Base-by-base conservation (phyloP, 2,888 invertebrate genomes). In the Drosophila emarginata region DNA sequence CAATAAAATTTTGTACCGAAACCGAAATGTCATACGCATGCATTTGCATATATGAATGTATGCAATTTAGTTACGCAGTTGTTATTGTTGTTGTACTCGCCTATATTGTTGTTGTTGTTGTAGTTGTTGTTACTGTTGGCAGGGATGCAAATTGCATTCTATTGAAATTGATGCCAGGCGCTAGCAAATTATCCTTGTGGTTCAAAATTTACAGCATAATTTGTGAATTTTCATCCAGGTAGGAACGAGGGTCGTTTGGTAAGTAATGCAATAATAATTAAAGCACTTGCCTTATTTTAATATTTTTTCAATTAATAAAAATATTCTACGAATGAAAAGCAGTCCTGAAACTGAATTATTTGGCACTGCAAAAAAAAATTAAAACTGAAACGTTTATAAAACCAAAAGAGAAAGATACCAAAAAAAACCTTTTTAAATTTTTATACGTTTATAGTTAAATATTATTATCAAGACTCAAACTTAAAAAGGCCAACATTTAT, bases 41-140 rank as follows among this genome's bases (percentile, higher is more conserved):
- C 86, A 82, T 82, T 82, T 82, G 82, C 82, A 82, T 82, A 87
- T 82, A 82, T 82, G 82, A 87, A 82, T 82, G 85, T 82, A 82
- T 45, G 45, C 45, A 45, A 45, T 45, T 45, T 45, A 21, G 45
- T 45, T 45, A 52, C 32, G n/a, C 18, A 36, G 32, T n/a, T 26
- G 32, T 37, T 32, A 9, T 32, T 32, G 32, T 2, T 32, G 32
- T n/a, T n/a, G n/a, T n/a, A n/a, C n/a, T n/a, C n/a, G n/a, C n/a
- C n/a, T n/a, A n/a, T n/a, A n/a, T n/a, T n/a, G n/a, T n/a, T n/a
- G n/a, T n/a, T n/a, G n/a, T n/a, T n/a, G n/a, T 3, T 28, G 28
- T 28, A 5, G 28, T 5, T 28, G 28, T 9, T 32, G 4, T 32
- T 32, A 9, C 14, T 28, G 57, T 63, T 3, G 32, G n/a, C 36